A percentile compares a stretch with the other conserved stretches of the same genome.
These are phyloP conservation scores for Chloromyia formosa DNA, from an alignment of 2,888 invertebrate genomes.

Conservation along the genomic window DNA sequence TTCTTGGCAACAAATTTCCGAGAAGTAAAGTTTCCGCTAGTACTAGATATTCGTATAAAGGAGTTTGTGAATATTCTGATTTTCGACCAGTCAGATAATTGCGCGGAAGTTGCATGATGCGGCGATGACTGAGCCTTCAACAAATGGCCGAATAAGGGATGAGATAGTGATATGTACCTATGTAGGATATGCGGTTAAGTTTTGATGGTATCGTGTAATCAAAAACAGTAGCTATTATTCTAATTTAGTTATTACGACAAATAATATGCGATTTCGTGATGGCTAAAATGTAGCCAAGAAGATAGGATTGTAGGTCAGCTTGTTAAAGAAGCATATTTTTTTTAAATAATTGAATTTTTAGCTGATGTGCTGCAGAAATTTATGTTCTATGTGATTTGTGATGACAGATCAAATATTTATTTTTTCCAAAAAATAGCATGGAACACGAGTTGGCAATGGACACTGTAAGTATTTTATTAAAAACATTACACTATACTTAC, in stretches of 20 bases:
- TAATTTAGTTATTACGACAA: conserved; percentile 19
- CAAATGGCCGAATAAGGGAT: background rate
- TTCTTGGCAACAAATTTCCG: conserved; percentile 4
- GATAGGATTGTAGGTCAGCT: no score
- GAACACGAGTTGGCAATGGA: no score
- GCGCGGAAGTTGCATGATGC: conserved; percentile 33
- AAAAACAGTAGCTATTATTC: conserved; percentile 11
- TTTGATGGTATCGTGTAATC: conserved; percentile 9
- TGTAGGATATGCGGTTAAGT: background rate
- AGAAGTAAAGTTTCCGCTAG: background rate
- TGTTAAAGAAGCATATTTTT: no score
- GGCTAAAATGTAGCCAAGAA: no score
- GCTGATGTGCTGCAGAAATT: no score
- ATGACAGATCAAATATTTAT: no score
- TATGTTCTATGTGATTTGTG: no score
- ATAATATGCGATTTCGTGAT: background rate
- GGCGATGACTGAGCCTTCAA: background rate
- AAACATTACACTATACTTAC: no score
- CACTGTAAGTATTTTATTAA: no score
- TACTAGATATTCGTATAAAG: background rate
- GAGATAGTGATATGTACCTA: background rate
- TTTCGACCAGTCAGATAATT: conserved; percentile 3
- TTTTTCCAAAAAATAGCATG: no score
- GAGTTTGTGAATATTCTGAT: background rate
- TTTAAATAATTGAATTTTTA: no score